Evolutionary conservation across 35 echinoderm and acorn worm species (phyloP).

Genomic region (Holothuria glaberrima): DNA sequence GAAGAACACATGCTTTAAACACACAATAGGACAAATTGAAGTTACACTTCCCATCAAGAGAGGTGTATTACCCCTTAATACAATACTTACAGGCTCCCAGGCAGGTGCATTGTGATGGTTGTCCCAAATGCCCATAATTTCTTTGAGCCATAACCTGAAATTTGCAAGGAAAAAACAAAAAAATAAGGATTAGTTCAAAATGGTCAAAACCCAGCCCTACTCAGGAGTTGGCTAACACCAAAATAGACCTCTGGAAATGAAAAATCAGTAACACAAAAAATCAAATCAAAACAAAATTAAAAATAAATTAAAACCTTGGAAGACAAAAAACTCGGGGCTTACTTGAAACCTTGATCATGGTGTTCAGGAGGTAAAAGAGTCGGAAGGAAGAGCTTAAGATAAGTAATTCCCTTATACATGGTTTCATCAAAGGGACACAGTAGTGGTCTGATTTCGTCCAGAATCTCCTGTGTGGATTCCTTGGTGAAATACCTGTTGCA

Average conservation of each 20-base stretch:
- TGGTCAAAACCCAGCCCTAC: no score
- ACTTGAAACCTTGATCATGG: slow-evolving; percentile 85
- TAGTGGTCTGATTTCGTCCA: slow-evolving; percentile 93
- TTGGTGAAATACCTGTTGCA: slow-evolving; percentile 83
- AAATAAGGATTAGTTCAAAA: background rate
- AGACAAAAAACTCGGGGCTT: slow-evolving; percentile 16
- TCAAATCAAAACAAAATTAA: background rate
- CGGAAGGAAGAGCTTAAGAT: slow-evolving; percentile 85
- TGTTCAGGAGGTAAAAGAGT: slow-evolving; percentile 71
- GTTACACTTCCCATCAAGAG: no score
- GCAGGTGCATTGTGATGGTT: slow-evolving; percentile 72
- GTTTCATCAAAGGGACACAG: slow-evolving; percentile 97
- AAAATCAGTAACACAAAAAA: no score
- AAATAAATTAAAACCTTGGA: background rate
- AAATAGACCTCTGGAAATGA: background rate
- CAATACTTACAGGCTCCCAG: slow-evolving; percentile 77
- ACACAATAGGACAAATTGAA: no score
- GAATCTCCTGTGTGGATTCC: slow-evolving; percentile 92
- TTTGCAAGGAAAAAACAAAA: background rate
- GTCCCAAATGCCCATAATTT: slow-evolving; percentile 80
- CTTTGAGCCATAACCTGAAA: slow-evolving; percentile 94
- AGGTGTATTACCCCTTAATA: background rate
- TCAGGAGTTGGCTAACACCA: no score
- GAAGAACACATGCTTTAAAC: no score
- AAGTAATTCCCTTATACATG: slow-evolving; percentile 88